Percentiles rank a stretch among this genome's conserved stretches.
Conservation (phyloP, 2,113 vertebrate species). For the crab-eating macaque (Macaca fascicularis) region DNA sequence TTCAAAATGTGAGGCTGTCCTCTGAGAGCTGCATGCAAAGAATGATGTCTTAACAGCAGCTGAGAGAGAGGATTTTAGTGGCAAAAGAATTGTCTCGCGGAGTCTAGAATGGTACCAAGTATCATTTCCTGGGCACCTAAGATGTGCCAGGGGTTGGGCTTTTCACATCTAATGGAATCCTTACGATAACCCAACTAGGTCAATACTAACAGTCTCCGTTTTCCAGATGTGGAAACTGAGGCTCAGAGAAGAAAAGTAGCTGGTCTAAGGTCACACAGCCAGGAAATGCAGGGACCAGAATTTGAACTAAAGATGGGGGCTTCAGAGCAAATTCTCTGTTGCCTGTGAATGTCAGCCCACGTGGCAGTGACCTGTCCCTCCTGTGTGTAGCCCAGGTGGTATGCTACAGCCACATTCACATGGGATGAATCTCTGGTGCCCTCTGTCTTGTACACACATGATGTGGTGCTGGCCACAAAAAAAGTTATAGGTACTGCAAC, state of each 20-base stretch:
- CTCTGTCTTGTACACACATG: background rate
- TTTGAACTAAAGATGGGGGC: background rate
- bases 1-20: background rate
- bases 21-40: background rate
- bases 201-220: background rate
- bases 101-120: background rate
- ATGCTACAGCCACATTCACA: too few species aligned
- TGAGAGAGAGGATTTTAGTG: background rate
- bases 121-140: background rate
- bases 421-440: background rate
- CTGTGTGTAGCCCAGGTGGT: background rate
- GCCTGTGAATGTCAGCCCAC: background rate
- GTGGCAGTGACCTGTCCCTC: background rate
- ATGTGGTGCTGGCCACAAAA: background rate
- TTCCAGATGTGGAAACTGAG: background rate
- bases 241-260: background rate
- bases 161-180: background rate
- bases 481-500: background rate
- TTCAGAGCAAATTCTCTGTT: background rate
- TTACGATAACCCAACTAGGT: background rate
- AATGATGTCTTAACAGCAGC: background rate
- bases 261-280: background rate
- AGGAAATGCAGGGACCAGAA: background rate
- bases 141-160: background rate
- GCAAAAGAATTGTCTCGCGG: background rate